Evolutionary conservation across 92 coral and sea anemone genomes (phyloP), one percentile per base, ranked within the genome.

Genomic region (Umimayanthus kanabou): DNA sequence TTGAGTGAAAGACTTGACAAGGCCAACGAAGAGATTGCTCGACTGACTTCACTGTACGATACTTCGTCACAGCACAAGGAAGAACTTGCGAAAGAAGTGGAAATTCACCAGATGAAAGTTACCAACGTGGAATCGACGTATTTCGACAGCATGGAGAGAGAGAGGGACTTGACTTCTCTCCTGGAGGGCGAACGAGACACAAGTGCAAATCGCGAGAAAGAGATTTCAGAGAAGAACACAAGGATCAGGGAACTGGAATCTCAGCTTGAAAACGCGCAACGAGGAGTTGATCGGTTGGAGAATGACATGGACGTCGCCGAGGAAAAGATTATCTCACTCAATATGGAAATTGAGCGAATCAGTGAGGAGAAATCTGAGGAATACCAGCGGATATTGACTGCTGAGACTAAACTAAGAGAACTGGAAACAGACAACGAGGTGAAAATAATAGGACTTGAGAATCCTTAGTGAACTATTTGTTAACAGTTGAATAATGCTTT

Each of bases 271-370:
- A 49, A 85, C 58, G 90, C 93, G 33, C 98, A 93, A 79, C 88
- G 94, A 33, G 98, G 93, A 47, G 84, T 91, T 76, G 98, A 95
- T 82, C 89, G 91, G 91, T 83, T 95, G 20, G 97, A 97, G 82
- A 92, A 91, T 80, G 99, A 97, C 71, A 93, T 97, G 98, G 97
- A 97, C 88, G 92, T 91, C 15, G 99, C 99, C 26, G 98, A 97
- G 89, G 98, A 95, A 79, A 93, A 93, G 67, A 95, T 97, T 61
- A 96, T 95, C 83, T 88, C 96, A 26, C 87, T 97, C 58, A 96
- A 94, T 47, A 90, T 94, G 47, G 99, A 97, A 65, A 89, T 94
- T 79, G 99, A 97, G 74, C 90, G 90, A 84, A 88, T 97, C 28
- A 92, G 91, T 29, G 98, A 93, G 6, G 98, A 97, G 67, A 97